Percentiles rank a stretch among this genome's conserved stretches.
Conservation (phyloP, 35 echinoderm and acorn worm species). For the Heliocidaris tuberculata region DNA sequence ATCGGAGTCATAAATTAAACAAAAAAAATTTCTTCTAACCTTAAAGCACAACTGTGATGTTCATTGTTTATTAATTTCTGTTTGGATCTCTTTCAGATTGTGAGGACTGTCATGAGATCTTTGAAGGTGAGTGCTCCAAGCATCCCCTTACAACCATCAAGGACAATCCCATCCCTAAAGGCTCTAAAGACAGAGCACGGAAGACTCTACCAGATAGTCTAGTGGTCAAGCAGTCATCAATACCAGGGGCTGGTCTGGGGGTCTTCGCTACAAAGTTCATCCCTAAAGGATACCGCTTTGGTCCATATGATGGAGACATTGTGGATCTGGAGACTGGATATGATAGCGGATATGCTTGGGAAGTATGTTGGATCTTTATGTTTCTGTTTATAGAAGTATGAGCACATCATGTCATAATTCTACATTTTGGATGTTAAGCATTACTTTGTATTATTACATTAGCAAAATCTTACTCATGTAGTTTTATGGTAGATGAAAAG, state of each 20-base stretch:
- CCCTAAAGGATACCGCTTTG: conserved; percentile 89
- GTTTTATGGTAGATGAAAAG: too few relatives aligned
- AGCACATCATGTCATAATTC: too few relatives aligned
- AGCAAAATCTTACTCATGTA: too few relatives aligned
- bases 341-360: conserved; percentile 96
- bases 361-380: conserved; percentile 41
- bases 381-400: not conserved
- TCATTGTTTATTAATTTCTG: not conserved
- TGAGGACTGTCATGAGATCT: conserved; percentile 91
- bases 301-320: conserved; percentile 90
- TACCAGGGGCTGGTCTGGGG: conserved; percentile 80
- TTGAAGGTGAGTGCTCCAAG: conserved; percentile 69
- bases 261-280: conserved; percentile 71
- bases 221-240: conserved; percentile 67
- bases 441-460: too few relatives aligned
- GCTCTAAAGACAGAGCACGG: conserved; percentile 61
- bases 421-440: too few relatives aligned
- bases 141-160: conserved; percentile 80
- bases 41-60: not conserved
- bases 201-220: conserved; percentile 78
- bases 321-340: conserved; percentile 64
- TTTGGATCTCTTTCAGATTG: conserved; percentile 63
- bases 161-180: conserved; percentile 57
- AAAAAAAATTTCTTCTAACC: not conserved
- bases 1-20: too few relatives aligned